phyloP scores from a whole-genome alignment of 2,888 invertebrate genomes.

The Chalcis sispes region DNA sequence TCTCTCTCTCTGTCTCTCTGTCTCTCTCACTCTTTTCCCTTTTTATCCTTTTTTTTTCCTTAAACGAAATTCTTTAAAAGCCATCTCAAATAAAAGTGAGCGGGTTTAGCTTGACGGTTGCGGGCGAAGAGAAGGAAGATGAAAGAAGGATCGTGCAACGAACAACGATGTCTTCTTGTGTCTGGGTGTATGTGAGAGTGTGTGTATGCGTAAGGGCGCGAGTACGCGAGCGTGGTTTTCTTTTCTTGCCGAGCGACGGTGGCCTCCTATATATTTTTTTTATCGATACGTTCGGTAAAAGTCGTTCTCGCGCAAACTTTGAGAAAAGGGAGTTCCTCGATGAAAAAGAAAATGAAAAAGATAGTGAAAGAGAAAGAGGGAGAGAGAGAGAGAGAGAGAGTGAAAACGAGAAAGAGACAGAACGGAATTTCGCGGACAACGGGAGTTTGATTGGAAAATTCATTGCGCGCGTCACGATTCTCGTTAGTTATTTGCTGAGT shows the following conservation, averaged over 20 bases:
- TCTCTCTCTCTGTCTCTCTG: neutral
- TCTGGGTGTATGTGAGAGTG: no score
- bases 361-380: no score
- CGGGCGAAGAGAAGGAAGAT: constrained; percentile 2
- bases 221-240: neutral
- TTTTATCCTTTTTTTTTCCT: neutral
- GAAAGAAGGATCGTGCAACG: no score
- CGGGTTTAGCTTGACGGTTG: neutral
- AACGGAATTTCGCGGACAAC: constrained; percentile 22
- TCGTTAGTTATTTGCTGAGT: constrained; percentile 1
- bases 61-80: constrained; percentile 56
- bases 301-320: neutral
- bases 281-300: constrained; percentile 21
- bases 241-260: neutral
- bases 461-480: constrained; percentile 12
- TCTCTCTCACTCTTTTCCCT: no score
- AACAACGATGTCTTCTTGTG: no score
- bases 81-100: constrained; percentile 31
- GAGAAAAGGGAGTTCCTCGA: no score
- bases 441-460: constrained; percentile 29
- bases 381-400: neutral
- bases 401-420: neutral
- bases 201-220: no score
- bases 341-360: neutral
- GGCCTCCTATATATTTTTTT: constrained; percentile 15